Evolutionary conservation across 2,888 invertebrate genomes (phyloP).

Genomic region (Caenorhabditis sp.): DNA sequence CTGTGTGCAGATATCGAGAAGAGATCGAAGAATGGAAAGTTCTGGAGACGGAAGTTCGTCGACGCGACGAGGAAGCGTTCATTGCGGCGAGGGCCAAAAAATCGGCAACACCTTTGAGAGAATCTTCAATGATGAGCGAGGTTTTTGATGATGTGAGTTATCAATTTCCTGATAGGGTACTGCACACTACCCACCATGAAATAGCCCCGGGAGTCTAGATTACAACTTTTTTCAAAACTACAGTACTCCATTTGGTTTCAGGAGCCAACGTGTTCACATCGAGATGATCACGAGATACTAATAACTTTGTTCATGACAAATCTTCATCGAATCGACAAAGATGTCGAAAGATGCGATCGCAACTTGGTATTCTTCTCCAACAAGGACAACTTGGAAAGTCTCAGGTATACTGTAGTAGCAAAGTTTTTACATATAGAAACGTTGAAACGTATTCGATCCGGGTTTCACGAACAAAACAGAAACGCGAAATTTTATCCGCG

Average conservation of each 20-base stretch:
- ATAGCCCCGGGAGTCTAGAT: too few relatives aligned
- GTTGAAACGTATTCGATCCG: too few relatives aligned
- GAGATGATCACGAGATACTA: conserved; percentile 34
- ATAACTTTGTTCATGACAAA: conserved; percentile 78
- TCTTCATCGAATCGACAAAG: conserved; percentile 92
- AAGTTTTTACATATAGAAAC: too few relatives aligned
- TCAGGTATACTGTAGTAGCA: too few relatives aligned
- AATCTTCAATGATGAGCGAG: conserved; percentile 60
- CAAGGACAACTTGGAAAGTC: conserved; percentile 85
- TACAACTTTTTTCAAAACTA: too few relatives aligned
- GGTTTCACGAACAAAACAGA: too few relatives aligned
- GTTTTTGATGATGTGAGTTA: conserved; percentile 59
- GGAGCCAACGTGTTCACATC: conserved; percentile 33
- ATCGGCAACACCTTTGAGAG: conserved; percentile 50
- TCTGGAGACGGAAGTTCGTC: conserved; percentile 88
- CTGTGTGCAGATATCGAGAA: conserved; percentile 3
- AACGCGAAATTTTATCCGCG: too few relatives aligned
- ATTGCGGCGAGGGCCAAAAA: conserved; percentile 57
- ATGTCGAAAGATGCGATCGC: conserved; percentile 91
- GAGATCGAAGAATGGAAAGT: conserved; percentile 91
- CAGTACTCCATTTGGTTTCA: too few relatives aligned
- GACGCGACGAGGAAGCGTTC: conserved; percentile 78
- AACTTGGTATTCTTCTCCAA: conserved; percentile 89
- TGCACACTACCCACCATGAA: not conserved
- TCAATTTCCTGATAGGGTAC: not conserved